phyloP scores from a whole-genome alignment of 2,113 vertebrate species.

The Scortum barcoo region DNA sequence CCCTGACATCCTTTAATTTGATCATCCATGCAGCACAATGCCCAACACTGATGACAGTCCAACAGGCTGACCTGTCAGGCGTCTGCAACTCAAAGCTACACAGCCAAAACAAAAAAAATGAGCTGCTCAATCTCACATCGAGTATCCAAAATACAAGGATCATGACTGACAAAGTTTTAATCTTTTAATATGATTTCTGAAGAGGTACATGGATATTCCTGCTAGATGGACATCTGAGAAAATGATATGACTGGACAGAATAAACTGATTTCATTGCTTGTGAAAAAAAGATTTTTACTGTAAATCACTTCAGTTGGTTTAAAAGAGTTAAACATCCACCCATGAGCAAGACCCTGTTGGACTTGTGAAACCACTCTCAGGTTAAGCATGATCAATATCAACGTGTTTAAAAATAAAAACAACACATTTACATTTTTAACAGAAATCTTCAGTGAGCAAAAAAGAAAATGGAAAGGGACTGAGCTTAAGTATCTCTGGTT shows the following conservation, averaged over 20 bases:
- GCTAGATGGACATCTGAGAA: too few species aligned
- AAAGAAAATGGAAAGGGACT: not conserved
- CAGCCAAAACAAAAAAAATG: constrained; percentile 4
- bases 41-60: constrained; percentile 13
- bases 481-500: not conserved
- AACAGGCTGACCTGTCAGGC: constrained; percentile 15
- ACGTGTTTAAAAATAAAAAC: not conserved
- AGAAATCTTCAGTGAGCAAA: not conserved
- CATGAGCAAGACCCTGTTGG: not conserved
- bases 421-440: not conserved
- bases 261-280: too few species aligned
- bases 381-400: not conserved
- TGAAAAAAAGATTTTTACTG: too few species aligned
- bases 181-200: too few species aligned
- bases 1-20: not conserved
- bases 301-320: not conserved
- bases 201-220: too few species aligned
- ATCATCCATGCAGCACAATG: not conserved
- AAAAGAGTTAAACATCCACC: not conserved
- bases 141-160: too few species aligned
- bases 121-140: too few species aligned
- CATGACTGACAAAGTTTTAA: too few species aligned
- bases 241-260: too few species aligned
- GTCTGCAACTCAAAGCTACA: constrained; percentile 28
- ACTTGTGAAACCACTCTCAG: not conserved